Base-by-base conservation (phyloP, 2,888 invertebrate genomes). In the Plemyria rubiginata region DNA sequence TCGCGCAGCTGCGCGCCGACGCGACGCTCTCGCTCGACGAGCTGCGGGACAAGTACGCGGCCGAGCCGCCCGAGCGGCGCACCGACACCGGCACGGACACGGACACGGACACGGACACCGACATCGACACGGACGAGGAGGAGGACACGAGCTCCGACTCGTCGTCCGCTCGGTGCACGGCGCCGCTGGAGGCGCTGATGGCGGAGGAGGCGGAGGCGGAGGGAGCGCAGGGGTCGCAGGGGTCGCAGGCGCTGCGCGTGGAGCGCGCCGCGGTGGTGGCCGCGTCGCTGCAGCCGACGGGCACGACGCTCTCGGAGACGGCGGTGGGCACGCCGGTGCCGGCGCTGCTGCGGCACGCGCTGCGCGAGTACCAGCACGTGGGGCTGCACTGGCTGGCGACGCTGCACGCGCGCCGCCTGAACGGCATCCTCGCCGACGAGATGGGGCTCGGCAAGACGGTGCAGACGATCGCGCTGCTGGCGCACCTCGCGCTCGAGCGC, bases 381-480 rank as follows among this genome's bases (percentile, higher is more conserved):
- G 99, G 99, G 54, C 94, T 99, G 76, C 98, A 99, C 89, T 99
- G 99, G 99, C 93, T 99, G 76, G 98, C 98, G 58, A 98, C 99
- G 11, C 98, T 99, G 97, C 97, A 97, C 84, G 97, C 98, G 77
- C 96, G 98, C 78, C 96, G 97, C 82, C 93, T 99, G 67, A 99
- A 99, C 90, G 99, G 99, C 67, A 99, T 99, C 82, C 94, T 99
- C 60, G 98, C 98, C 12, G 98, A 99, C 90, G 98, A 98, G 93
- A 99, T 99, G 98, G 98, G 98, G 77, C 94, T 99, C 71, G 99
- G 99, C 70, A 99, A 99, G 94, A 99, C 99, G 16, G 98, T 99
- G 80, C 99, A 99, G 93, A 99, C 98, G 0, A 99, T 99, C 78
- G 97, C 99, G 8, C 93, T 99, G 70, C 91, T 99, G 67, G 98